Conservation (phyloP, 2,113 vertebrate species). For the Pyrgilauda ruficollis region DNA sequence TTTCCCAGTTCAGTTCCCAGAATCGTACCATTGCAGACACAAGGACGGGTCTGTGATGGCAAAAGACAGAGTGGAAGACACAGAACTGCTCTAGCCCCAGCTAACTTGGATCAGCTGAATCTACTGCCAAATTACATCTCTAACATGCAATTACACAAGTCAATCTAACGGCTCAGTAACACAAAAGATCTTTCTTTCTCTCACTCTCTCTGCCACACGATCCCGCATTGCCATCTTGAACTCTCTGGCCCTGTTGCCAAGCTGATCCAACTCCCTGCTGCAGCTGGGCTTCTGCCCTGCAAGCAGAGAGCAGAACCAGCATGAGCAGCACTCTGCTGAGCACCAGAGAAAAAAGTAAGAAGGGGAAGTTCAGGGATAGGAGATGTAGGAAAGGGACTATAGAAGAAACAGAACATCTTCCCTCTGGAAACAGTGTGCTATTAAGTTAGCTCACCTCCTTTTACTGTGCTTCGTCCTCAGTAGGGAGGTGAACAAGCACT, state of each 20-base stretch:
- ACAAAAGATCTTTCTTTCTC: neutral
- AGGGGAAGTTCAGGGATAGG: neutral
- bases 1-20: neutral
- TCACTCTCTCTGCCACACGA: neutral
- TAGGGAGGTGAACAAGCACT: neutral
- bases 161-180: neutral
- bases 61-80: neutral
- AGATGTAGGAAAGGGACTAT: rapidly evolving
- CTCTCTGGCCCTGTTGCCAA: neutral
- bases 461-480: neutral
- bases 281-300: neutral
- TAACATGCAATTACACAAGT: neutral
- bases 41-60: neutral
- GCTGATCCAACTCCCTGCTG: neutral
- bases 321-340: rapidly evolving
- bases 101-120: neutral
- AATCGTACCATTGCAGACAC: neutral
- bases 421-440: neutral
- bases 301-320: neutral
- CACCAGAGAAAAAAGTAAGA: neutral
- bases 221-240: neutral
- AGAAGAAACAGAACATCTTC: neutral
- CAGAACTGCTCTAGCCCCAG: neutral
- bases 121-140: neutral
- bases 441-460: neutral